Evolutionary conservation across 1,140 invertebrate genomes (phyloP).

Genomic region (Atta colombica): DNA sequence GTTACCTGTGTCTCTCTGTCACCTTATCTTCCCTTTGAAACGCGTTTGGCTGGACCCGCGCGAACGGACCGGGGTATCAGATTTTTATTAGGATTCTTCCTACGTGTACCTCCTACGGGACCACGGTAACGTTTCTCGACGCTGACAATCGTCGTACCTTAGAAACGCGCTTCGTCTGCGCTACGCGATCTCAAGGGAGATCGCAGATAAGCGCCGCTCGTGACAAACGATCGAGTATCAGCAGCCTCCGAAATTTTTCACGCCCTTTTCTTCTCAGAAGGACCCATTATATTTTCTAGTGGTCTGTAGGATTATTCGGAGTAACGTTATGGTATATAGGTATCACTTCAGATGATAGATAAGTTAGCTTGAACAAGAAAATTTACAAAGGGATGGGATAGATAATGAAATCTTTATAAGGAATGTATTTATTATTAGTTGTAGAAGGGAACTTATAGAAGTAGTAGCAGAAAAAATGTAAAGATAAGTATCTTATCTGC

Average conservation of each 20-base stretch:
- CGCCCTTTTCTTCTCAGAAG: slow-evolving; percentile 1
- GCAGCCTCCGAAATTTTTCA: slow-evolving; percentile 48
- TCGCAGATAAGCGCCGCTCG: slow-evolving; percentile 62
- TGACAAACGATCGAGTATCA: slow-evolving; percentile 58
- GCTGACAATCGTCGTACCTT: slow-evolving; percentile 34
- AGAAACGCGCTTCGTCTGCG: slow-evolving; percentile 16
- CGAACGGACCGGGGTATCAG: slow-evolving; percentile 59
- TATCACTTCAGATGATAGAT: slow-evolving; percentile 32
- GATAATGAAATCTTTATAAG: not conserved
- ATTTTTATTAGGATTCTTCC: slow-evolving; percentile 78
- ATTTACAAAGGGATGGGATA: slow-evolving; percentile 1
- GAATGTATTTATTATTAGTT: slow-evolving; percentile 10
- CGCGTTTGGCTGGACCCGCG: slow-evolving; percentile 17
- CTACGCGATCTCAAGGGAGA: slow-evolving; percentile 23
- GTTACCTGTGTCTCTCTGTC: slow-evolving; percentile 70
- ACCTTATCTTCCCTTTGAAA: slow-evolving; percentile 66
- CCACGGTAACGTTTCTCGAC: slow-evolving; percentile 19
- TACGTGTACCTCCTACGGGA: slow-evolving; percentile 54
- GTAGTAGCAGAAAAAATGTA: not conserved
- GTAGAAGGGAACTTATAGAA: not conserved
- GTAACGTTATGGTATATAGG: slow-evolving; percentile 17
- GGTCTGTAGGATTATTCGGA: not conserved
- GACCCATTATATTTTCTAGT: slow-evolving; percentile 40
- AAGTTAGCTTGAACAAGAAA: slow-evolving; percentile 23
- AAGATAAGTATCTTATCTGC: not conserved